phyloP scores from a whole-genome alignment of 2,888 invertebrate genomes.

The Macaria notata region DNA sequence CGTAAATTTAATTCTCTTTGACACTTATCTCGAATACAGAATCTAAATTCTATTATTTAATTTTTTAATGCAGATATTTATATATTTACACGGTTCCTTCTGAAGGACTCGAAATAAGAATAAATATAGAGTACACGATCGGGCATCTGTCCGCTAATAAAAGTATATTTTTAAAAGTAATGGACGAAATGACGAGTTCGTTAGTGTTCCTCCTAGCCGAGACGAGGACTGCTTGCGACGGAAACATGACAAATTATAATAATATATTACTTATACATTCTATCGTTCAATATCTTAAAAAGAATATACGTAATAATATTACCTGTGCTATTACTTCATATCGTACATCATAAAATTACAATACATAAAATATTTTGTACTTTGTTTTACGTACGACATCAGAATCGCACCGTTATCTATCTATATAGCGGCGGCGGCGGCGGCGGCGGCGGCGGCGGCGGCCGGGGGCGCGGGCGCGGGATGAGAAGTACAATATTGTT shows the following conservation, averaged over 20 bases:
- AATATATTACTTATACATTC: slow-evolving; percentile 47
- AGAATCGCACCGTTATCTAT: slow-evolving; percentile 68
- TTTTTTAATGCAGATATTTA: slow-evolving; percentile 54
- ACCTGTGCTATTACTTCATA: slow-evolving; percentile 75
- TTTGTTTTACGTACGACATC: slow-evolving; percentile 74
- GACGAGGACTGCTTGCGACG: slow-evolving; percentile 79
- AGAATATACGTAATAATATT: slow-evolving; percentile 64
- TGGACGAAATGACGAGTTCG: slow-evolving; percentile 82
- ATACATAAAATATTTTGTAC: slow-evolving; percentile 82
- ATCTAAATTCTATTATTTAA: slow-evolving; percentile 55
- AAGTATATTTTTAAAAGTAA: slow-evolving; percentile 78
- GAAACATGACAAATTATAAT: slow-evolving; percentile 77
- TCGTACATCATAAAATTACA: slow-evolving; percentile 78
- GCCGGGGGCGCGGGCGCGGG: slow-evolving; percentile 3
- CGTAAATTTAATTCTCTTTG: slow-evolving; percentile 59
- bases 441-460: not conserved
- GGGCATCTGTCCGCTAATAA: slow-evolving; percentile 75
- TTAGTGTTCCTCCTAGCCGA: slow-evolving; percentile 78
- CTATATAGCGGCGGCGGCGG: slow-evolving; percentile 52
- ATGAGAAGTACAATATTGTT: slow-evolving; percentile 81
- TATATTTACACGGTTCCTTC: slow-evolving; percentile 76
- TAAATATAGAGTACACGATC: slow-evolving; percentile 67
- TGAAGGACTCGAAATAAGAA: slow-evolving; percentile 70
- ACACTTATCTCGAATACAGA: slow-evolving; percentile 65
- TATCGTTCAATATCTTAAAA: slow-evolving; percentile 70